Base-by-base conservation (phyloP, 2,888 invertebrate species). In the Uloborus plumipes region DNA sequence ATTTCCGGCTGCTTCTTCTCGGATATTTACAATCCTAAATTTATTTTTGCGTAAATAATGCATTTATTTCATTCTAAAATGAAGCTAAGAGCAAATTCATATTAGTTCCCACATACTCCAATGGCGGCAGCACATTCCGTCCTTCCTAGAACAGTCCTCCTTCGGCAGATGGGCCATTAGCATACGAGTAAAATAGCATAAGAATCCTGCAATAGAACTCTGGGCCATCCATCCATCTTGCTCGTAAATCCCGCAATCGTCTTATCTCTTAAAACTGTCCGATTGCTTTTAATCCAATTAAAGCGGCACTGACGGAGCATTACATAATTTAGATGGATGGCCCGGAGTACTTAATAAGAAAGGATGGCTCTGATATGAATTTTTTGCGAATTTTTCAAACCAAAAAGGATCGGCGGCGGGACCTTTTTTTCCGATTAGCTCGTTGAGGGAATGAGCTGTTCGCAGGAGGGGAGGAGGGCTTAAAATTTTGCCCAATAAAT, bases 271-370 rank as follows among this genome's bases (percentile, higher is more conserved):
- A n/a, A 65, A 59, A 39, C 72, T 79, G 79, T 73, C 79, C 73
- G 47, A 69, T 80, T 80, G 67, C 80, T 81, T 81, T 81, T 81
- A 81, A 81, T 81, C 80, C 74, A 81, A 81, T 81, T 81, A 81
- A 81, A 81, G 80, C 80, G 22, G 61, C 50, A 26, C 67, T 65
- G 79, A 73, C 73, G 73, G 26, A 49, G 62, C 69, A 74, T 81
- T 81, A 67, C 74, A 70, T 74, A 70, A 74, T 74, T 74, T 81
- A 65, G 74, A 70, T 69, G 72, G 72, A 78, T 78, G 65, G 22
- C 53, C 20, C 49, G 51, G 18, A 61, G 53, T 59, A 67, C 55
- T 74, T 81, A 74, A 81, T 74, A 81, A 74, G 69, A 75, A 81
- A 80, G 79, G 62, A 73, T 73, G 79, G 51, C 58, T 66, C 59